These are phyloP conservation scores for Papilio polytes DNA, from an alignment of 1,140 invertebrate genomes.

Conservation along the genomic window DNA sequence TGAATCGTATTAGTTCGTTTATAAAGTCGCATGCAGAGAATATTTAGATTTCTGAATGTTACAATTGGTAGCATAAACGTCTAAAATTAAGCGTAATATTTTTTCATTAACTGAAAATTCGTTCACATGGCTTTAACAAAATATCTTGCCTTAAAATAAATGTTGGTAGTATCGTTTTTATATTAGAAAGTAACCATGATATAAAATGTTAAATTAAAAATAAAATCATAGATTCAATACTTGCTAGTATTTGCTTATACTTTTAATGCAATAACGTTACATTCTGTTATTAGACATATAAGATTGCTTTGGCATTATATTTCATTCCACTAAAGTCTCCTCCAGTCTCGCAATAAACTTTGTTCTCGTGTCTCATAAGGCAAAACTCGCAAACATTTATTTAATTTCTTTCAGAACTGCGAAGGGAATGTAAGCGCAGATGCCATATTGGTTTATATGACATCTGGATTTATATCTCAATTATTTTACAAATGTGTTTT, in stretches of 20 bases:
- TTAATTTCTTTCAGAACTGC: slow-evolving; percentile 10
- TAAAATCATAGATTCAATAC: background rate
- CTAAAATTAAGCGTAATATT: no score
- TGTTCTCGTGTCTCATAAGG: background rate
- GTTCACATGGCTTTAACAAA: background rate
- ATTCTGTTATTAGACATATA: background rate
- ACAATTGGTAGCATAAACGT: no score
- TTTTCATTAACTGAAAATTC: no score
- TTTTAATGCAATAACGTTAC: background rate
- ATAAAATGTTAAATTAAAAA: no score
- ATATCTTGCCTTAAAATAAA: background rate
- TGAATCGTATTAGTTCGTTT: no score
- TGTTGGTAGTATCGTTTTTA: no score
- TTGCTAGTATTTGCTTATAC: background rate
- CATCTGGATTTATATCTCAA: background rate
- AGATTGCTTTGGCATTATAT: background rate
- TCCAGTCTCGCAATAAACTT: slow-evolving; percentile 5
- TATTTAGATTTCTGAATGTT: no score
- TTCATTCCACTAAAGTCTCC: background rate
- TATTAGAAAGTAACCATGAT: no score
- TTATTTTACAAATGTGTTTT: no score
- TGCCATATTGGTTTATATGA: background rate
- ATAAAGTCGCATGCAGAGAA: no score
- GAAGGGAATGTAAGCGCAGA: background rate
- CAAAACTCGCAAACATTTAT: background rate